Evolutionary conservation across 2,113 vertebrate species (phyloP), one percentile per base, ranked within the genome.

Genomic region (Marmota flaviventris): DNA sequence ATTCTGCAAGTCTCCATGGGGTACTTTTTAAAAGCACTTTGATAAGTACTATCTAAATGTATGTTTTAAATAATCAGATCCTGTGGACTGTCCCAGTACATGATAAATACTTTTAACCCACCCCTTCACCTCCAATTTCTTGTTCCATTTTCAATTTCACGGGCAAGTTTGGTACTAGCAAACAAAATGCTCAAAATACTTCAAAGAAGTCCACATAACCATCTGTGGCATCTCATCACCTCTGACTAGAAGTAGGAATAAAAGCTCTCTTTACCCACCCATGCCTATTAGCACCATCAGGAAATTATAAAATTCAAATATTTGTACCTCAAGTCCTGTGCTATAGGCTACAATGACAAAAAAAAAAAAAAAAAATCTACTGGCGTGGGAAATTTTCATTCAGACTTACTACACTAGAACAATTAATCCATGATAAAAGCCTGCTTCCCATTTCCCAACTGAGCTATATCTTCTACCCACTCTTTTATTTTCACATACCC

Each of bases 181-280:
- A 34, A 89, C 27, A 93, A 81, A 93, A 94, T 70, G 42, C 45
- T 95, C 81, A 84, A 92, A 96, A 89, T 81, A 92, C 11, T 97
- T 94, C 75, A 85, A 89, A 96, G 87, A 69, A 39, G 93, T 69
- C 37, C 25, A 32, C 32, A 82, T n/a, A 29, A 92, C n/a, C 42
- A 85, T 92, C 39, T 37, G 9, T 93, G 29, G 58, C 22, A 72
- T 4, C 18, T 53, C 34, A 67, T 39, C 32, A 63, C 20, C n/a
- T 87, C 69, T 93, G 24, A 93, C 1, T 53, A 91, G 53, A 91
- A 92, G 63, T 13, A 78, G 56, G 27, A 77, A 79, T 37, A 67
- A 75, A 88, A 45, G 16, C 76, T 37, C 85, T 76, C 34, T 83
- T 61, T 81, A 32, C 18, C 51, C 4, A 97, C 17, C 8, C 2